These are phyloP conservation scores for Gopherus evgoodei DNA, from an alignment of 2,113 vertebrate species.

Conservation along the genomic window DNA sequence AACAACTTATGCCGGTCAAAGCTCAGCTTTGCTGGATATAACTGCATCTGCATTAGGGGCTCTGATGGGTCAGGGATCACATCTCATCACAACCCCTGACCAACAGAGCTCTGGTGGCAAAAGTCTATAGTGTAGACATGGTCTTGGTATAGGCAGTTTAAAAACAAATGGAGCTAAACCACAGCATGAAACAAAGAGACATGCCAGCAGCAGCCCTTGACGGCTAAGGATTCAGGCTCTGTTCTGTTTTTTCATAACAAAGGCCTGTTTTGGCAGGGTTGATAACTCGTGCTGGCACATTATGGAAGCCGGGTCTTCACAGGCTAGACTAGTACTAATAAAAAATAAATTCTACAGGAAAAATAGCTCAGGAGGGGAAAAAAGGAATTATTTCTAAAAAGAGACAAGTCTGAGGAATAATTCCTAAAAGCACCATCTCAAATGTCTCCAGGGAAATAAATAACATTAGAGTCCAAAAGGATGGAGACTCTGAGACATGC, in stretches of 20 bases:
- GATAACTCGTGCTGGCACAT: background rate
- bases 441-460: background rate
- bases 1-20: too few species aligned
- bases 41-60: too few species aligned
- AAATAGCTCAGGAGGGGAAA: background rate
- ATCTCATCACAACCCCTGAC: too few species aligned
- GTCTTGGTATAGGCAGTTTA: too few species aligned
- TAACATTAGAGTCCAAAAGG: background rate
- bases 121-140: too few species aligned
- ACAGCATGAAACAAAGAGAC: background rate
- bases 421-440: background rate
- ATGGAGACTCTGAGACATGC: background rate
- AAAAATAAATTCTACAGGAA: background rate
- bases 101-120: too few species aligned
- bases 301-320: background rate
- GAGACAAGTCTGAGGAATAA: background rate
- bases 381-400: background rate
- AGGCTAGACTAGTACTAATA: too few species aligned
- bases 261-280: background rate
- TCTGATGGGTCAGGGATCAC: too few species aligned
- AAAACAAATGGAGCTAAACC: background rate
- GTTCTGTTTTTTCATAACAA: background rate
- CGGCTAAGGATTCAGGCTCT: background rate
- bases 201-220: background rate
- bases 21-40: too few species aligned